A percentile compares a stretch with the other conserved stretches of the same genome.
These are phyloP conservation scores for Apotomis capreana DNA, from an alignment of 2,888 invertebrate genomes.

Conservation along the genomic window DNA sequence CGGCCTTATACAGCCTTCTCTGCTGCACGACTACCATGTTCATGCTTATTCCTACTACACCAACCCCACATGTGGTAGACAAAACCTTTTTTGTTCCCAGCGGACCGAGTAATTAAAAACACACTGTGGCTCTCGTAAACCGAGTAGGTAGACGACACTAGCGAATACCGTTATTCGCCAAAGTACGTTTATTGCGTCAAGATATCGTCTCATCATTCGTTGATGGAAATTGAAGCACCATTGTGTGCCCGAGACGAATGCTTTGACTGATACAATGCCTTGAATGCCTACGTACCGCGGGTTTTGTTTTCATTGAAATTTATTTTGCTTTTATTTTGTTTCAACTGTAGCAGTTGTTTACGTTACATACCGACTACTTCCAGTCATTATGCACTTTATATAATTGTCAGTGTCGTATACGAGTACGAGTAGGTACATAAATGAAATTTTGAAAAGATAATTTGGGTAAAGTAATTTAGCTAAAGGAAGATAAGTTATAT, in stretches of 20 bases:
- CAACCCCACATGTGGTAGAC: constrained; percentile 15
- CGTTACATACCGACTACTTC: constrained; percentile 26
- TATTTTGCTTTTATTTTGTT: constrained; percentile 34
- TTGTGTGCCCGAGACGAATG: constrained; percentile 57
- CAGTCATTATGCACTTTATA: constrained; percentile 15
- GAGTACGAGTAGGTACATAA: neutral
- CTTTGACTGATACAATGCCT: constrained; percentile 51
- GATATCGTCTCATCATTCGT: constrained; percentile 51
- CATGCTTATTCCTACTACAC: constrained; percentile 9
- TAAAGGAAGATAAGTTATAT: constrained; percentile 8
- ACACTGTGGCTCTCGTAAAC: constrained; percentile 14
- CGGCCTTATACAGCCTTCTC: constrained; percentile 48
- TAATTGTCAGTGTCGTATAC: neutral
- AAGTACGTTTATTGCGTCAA: constrained; percentile 42
- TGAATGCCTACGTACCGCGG: constrained; percentile 45
- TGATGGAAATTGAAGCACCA: constrained; percentile 62
- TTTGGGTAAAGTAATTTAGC: neutral
- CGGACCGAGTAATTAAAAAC: constrained; percentile 25
- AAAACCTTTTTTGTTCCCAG: constrained; percentile 5
- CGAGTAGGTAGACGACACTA: constrained; percentile 6
- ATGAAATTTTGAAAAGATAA: neutral
- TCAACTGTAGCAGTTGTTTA: constrained; percentile 31
- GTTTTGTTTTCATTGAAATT: constrained; percentile 35
- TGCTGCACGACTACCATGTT: constrained; percentile 21
- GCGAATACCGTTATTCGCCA: constrained; percentile 42